Evolutionary conservation across 2,888 invertebrate genomes (phyloP).

Genomic region (Junonia oenone): DNA sequence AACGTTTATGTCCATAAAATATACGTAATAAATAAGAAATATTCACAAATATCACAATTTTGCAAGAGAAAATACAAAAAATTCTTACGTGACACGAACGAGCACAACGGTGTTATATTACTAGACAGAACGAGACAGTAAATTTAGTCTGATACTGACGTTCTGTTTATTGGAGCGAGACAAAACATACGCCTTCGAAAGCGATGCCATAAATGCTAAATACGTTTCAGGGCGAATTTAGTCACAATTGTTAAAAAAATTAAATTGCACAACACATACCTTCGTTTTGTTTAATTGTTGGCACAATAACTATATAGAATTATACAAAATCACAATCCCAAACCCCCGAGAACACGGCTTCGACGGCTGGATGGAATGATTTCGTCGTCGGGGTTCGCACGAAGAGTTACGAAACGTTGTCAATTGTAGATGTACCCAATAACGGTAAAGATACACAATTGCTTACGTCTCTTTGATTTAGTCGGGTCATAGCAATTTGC

Average conservation of each 20-base stretch:
- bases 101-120: conserved; percentile 80
- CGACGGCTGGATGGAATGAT: conserved; percentile 80
- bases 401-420: conserved; percentile 58
- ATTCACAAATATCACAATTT: conserved; percentile 50
- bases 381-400: conserved; percentile 74
- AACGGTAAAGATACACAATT: conserved; percentile 37
- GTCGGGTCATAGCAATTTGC: conserved; percentile 64
- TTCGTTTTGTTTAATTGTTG: conserved; percentile 73
- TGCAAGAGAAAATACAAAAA: conserved; percentile 69
- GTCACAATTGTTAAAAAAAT: conserved; percentile 44
- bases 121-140: conserved; percentile 71
- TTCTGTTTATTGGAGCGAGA: conserved; percentile 63
- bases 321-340: conserved; percentile 73
- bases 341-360: conserved; percentile 78
- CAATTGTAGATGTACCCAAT: conserved; percentile 48
- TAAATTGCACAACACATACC: conserved; percentile 51
- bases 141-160: conserved; percentile 60
- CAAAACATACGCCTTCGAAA: conserved; percentile 69
- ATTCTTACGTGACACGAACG: conserved; percentile 79
- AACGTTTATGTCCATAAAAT: conserved; percentile 43
- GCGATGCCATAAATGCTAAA: conserved; percentile 78
- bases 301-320: conserved; percentile 72
- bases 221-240: conserved; percentile 56
- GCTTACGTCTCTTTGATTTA: conserved; percentile 43
- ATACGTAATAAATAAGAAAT: conserved; percentile 44